Evolutionary conservation across 2,113 vertebrate species (phyloP), one percentile per base, ranked within the genome.

Genomic region (Fulmarus glacialis): DNA sequence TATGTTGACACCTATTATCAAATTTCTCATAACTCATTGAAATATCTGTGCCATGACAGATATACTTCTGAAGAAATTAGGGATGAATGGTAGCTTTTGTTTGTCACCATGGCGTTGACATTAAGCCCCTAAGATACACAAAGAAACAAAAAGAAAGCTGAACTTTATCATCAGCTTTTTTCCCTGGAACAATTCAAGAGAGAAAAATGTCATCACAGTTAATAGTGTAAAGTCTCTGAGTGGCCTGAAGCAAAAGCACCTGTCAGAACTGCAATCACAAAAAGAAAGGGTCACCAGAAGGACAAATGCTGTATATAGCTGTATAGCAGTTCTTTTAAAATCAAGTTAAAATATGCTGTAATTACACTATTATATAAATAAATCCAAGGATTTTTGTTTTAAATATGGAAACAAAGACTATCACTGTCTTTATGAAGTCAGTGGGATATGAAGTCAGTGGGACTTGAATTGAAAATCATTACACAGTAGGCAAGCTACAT

Each of bases 171-270:
- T 96, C 89, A 85, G 48, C 36, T 53, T 87, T 95, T 90, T 78
- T 78, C 73, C 62, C 73, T 84, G 48, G 48, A 96, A 96, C 72
- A 84, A 93, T 91, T 96, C 83, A 94, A 89, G 80, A 68, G 80
- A 91, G 92, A 93, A 95, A 97, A 97, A 97, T 95, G 87, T 89
- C 95, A 95, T 77, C 66, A 53, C 64, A 68, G 89, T 95, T 97
- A 97, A 97, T 94, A 96, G 84, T 68, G 50, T 90, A 91, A 89
- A 93, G 77, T 85, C 81, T 95, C 70, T 66, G 78, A 85, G 70
- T 86, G 70, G 81, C 93, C 97, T 95, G 93, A 95, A 97, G 96
- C 95, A 96, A 95, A 97, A 96, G 70, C 50, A 95, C 78, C 91
- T 94, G 82, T 93, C 85, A 94, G 73, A 91, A 89, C 23, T 55